Percentiles rank a stretch among this genome's conserved stretches.
Evolutionary conservation across 2,797 vertebrate species (phyloP).

Genomic region (Orestias chungarensis): DNA sequence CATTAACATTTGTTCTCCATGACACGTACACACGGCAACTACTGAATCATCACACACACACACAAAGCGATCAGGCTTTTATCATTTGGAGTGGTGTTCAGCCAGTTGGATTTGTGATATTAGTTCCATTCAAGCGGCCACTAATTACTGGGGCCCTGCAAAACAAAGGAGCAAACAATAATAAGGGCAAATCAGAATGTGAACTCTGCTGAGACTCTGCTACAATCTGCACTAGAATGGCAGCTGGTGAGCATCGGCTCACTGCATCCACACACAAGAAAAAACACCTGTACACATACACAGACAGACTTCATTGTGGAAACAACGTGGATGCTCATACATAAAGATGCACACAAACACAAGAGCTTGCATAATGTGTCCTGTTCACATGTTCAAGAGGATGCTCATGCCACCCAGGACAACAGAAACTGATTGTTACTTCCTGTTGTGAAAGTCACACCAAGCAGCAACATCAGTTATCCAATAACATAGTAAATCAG

Average conservation of each 20-base stretch:
- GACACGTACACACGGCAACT: conserved; percentile 41
- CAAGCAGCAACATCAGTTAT: neutral
- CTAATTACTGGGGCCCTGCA: conserved; percentile 60
- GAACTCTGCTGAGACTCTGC: conserved; percentile 32
- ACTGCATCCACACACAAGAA: conserved; percentile 14
- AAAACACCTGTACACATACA: neutral
- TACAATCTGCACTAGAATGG: conserved; percentile 28
- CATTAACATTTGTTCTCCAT: conserved; percentile 48
- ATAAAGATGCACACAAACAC: neutral
- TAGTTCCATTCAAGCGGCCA: conserved; percentile 64
- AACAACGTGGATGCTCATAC: neutral
- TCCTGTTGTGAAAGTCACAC: neutral
- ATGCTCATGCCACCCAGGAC: neutral
- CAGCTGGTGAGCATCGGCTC: conserved; percentile 39
- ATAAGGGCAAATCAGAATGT: conserved; percentile 46
- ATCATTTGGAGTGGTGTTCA: conserved; percentile 53
- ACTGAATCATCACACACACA: conserved; percentile 46
- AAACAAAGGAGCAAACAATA: conserved; percentile 59
- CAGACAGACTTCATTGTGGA: neutral
- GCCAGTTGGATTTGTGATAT: conserved; percentile 56
- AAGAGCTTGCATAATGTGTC: neutral
- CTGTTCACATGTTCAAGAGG: neutral
- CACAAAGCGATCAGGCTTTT: conserved; percentile 42
- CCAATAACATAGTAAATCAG: neutral
- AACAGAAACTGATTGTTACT: neutral